phyloP scores from a whole-genome alignment of 64 coral and sea anemone genomes.

The Montipora sp. region DNA sequence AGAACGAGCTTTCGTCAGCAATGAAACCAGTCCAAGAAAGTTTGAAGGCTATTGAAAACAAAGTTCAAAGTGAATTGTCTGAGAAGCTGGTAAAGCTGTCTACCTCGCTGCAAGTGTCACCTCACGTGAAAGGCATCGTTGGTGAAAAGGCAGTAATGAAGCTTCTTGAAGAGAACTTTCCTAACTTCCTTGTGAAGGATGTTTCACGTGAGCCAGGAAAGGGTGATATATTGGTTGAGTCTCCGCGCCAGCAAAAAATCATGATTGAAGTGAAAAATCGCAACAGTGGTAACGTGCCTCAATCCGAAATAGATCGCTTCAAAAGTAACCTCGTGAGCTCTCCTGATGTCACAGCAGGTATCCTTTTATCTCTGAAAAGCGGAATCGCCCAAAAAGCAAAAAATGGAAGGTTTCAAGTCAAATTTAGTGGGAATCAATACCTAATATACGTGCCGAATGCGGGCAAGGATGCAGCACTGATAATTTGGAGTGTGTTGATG shows the following conservation, averaged over 20 bases:
- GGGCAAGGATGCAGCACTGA: constrained; percentile 35
- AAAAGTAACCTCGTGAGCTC: constrained; percentile 12
- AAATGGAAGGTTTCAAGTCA: constrained; percentile 50
- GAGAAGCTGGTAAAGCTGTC: background rate
- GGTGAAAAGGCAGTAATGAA: constrained; percentile 43
- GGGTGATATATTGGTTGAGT: constrained; percentile 49
- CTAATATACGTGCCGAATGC: constrained; percentile 80
- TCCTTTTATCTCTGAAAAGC: constrained; percentile 68
- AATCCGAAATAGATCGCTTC: constrained; percentile 57
- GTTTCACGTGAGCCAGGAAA: background rate
- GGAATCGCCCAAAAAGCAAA: constrained; percentile 34
- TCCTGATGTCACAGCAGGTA: constrained; percentile 66
- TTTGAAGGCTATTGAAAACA: background rate
- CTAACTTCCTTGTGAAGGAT: background rate
- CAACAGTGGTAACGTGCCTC: background rate
- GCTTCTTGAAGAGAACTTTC: constrained; percentile 18
- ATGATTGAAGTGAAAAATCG: constrained; percentile 76
- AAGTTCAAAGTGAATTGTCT: background rate
- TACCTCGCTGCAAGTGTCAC: constrained; percentile 22
- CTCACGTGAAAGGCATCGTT: constrained; percentile 27
- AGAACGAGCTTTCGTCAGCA: background rate
- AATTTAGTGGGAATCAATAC: constrained; percentile 39
- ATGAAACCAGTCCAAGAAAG: background rate
- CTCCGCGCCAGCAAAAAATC: constrained; percentile 19
- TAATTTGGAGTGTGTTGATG: constrained; percentile 68